Conservation (phyloP, 2,797 vertebrate species). For the Oreortyx pictus region DNA sequence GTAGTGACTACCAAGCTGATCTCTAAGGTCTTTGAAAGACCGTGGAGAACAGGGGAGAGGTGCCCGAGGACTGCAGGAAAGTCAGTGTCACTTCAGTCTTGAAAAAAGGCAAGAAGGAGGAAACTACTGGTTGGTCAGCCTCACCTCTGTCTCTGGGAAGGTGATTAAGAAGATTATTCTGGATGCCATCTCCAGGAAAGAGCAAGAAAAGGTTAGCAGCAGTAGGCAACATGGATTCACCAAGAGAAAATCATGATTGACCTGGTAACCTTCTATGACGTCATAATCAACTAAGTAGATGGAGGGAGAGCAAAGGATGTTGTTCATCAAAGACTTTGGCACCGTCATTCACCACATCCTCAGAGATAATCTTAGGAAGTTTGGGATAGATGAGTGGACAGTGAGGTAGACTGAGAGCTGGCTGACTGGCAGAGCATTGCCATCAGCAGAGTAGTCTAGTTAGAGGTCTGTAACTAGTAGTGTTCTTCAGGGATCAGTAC, state of each 20-base stretch:
- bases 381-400: too few relatives aligned
- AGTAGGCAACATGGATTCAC: background rate
- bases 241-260: background rate
- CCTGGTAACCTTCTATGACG: background rate
- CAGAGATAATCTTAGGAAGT: too few relatives aligned
- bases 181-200: background rate
- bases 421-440: too few relatives aligned
- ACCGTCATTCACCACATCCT: too few relatives aligned
- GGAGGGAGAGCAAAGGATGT: too few relatives aligned
- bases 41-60: background rate
- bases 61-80: background rate
- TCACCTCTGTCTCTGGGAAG: background rate
- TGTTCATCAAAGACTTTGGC: too few relatives aligned
- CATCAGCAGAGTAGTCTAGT: too few relatives aligned
- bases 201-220: background rate
- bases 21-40: background rate
- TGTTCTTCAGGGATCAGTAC: too few relatives aligned
- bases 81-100: background rate
- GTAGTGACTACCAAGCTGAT: background rate
- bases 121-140: too few relatives aligned
- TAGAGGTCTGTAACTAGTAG: too few relatives aligned
- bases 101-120: background rate
- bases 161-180: background rate
- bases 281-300: too few relatives aligned
- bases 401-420: too few relatives aligned